These are phyloP conservation scores for Gadopsis bispinosus DNA, from an alignment of 2,797 vertebrate species.

Conservation along the genomic window DNA sequence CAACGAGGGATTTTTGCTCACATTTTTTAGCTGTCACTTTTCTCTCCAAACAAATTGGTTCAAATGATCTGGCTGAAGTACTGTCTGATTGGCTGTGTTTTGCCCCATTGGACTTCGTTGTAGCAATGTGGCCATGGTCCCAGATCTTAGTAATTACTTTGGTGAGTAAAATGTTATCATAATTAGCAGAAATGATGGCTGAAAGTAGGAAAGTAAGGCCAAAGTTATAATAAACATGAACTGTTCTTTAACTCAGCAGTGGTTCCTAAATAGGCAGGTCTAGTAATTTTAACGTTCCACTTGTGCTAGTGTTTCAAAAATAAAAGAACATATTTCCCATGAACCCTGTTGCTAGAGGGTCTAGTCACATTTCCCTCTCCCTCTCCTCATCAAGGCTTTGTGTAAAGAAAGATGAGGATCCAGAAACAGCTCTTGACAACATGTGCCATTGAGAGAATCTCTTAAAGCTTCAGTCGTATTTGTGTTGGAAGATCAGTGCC, in stretches of 20 bases:
- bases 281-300: too few relatives aligned
- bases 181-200: neutral
- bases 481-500: conserved; percentile 3
- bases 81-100: neutral
- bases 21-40: neutral
- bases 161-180: neutral
- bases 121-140: neutral
- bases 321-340: conserved; percentile 10
- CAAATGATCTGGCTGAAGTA: neutral
- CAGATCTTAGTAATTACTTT: neutral
- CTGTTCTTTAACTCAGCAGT: neutral
- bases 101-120: neutral
- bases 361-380: neutral
- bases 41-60: neutral
- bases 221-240: conserved; percentile 1
- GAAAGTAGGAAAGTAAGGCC: neutral
- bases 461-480: conserved; percentile 15
- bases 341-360: conserved; percentile 9
- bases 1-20: neutral
- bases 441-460: conserved; percentile 3
- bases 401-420: conserved; percentile 3
- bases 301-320: neutral
- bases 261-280: neutral
- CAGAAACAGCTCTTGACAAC: conserved; percentile 1
- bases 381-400: neutral